These are phyloP conservation scores for Nephrotoma flavescens DNA, from an alignment of 2,888 invertebrate genomes.

Conservation along the genomic window DNA sequence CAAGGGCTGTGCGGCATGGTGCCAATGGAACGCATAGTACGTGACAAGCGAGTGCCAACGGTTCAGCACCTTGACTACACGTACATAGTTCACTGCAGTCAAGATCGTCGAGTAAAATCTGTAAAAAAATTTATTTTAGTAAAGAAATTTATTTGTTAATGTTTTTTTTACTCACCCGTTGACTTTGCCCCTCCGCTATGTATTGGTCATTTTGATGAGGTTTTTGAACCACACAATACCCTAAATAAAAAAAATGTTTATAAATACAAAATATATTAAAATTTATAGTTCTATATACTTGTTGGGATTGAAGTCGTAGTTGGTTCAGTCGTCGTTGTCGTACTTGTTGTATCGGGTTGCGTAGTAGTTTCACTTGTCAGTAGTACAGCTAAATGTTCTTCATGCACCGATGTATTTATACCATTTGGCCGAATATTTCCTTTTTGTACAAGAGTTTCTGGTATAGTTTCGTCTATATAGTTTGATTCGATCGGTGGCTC, in stretches of 20 bases:
- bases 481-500: constrained; percentile 28
- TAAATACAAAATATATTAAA: not conserved
- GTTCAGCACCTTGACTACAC: constrained; percentile 47
- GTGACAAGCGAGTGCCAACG: constrained; percentile 65
- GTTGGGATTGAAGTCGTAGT: constrained; percentile 40
- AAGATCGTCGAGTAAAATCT: constrained; percentile 61
- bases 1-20: constrained; percentile 75
- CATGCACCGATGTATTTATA: constrained; percentile 19
- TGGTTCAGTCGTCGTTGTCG: constrained; percentile 40
- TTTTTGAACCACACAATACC: constrained; percentile 70
- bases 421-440: constrained; percentile 15
- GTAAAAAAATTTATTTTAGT: not conserved
- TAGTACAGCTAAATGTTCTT: constrained; percentile 28
- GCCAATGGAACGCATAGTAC: constrained; percentile 77
- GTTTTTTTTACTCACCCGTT: constrained; percentile 45
- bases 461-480: constrained; percentile 31
- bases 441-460: constrained; percentile 24
- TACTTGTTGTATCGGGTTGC: constrained; percentile 30
- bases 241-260: constrained; percentile 27
- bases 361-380: constrained; percentile 32
- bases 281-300: constrained; percentile 30
- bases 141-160: not conserved
- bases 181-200: constrained; percentile 72
- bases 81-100: constrained; percentile 85
- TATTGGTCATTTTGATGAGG: constrained; percentile 70